A percentile compares a stretch with the other conserved stretches of the same genome.
These are phyloP conservation scores for Bradypodion pumilum DNA, from an alignment of 2,797 vertebrate genomes.

Conservation along the genomic window DNA sequence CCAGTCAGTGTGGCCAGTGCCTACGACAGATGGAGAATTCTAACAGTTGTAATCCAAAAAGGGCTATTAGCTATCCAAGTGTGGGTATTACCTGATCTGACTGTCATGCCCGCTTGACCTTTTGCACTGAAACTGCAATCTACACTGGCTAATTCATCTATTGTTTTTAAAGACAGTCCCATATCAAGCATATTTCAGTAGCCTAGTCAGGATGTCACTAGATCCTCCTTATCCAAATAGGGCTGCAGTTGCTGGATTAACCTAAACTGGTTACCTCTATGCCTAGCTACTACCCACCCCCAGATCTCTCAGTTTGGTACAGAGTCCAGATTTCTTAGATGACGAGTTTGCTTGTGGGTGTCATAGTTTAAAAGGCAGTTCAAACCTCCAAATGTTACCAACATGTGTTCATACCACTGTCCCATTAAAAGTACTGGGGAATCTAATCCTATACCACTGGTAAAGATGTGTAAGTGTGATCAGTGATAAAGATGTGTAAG, in stretches of 20 bases:
- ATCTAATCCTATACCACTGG: neutral
- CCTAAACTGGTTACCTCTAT: neutral
- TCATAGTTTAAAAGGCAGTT: neutral
- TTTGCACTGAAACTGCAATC: neutral
- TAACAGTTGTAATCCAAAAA: no score
- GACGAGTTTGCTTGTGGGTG: neutral
- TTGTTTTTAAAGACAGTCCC: no score
- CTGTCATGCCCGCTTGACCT: neutral
- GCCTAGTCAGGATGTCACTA: neutral
- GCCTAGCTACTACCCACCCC: no score
- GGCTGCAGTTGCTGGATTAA: neutral
- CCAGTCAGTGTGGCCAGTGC: no score
- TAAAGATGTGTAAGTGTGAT: neutral
- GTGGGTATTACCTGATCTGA: neutral
- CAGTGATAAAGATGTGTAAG: no score
- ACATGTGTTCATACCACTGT: neutral
- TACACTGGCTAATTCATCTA: neutral
- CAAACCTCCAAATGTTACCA: neutral
- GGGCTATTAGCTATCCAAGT: neutral
- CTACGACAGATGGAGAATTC: no score
- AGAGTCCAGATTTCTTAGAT: neutral
- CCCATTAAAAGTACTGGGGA: neutral
- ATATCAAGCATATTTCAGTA: neutral
- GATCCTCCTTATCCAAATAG: neutral
- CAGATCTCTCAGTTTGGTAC: neutral